Percentiles rank a stretch among this genome's conserved stretches.
phyloP scores from a whole-genome alignment of 2,113 vertebrate genomes.

The Rhinopomastus cyanomelas region DNA sequence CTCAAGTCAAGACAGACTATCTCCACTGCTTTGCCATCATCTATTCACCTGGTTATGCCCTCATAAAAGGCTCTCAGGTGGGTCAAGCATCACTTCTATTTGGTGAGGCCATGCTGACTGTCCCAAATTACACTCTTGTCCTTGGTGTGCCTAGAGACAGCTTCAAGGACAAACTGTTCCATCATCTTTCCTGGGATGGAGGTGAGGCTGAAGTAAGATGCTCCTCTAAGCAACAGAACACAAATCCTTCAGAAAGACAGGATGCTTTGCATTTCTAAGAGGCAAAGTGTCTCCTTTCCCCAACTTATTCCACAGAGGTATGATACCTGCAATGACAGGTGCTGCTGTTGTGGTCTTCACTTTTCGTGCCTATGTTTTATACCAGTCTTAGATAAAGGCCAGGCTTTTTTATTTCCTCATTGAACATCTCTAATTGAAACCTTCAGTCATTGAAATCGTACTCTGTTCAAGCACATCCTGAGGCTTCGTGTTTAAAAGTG shows the following conservation, averaged over 20 bases:
- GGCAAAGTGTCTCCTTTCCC: background rate
- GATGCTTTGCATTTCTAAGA: background rate
- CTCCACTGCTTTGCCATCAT: too few species aligned
- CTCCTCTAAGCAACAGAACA: background rate
- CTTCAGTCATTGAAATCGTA: background rate
- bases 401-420: background rate
- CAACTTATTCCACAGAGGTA: background rate
- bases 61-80: too few species aligned
- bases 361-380: background rate
- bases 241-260: background rate
- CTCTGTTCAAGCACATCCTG: background rate
- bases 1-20: too few species aligned
- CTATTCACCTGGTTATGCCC: too few species aligned
- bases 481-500: background rate
- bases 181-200: too few species aligned
- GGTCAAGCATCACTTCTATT: too few species aligned
- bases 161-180: too few species aligned
- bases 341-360: background rate
- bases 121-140: too few species aligned
- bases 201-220: too few species aligned
- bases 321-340: background rate
- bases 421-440: background rate
- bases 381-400: background rate
- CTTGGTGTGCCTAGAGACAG: too few species aligned
- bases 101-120: too few species aligned